Conservation (phyloP, 2,113 vertebrate genomes). For the human region GRCh38 chr19:1089001-1089500, state of each 20-base stretch:
- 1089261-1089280: background rate
- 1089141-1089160: background rate
- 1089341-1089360: background rate
- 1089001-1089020: background rate
- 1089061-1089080: background rate
- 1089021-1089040: background rate
- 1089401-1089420: too few species aligned
- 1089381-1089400: too few species aligned
- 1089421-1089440: too few species aligned
- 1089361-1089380: background rate
- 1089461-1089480: background rate
- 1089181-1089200: rapidly evolving
- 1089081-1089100: background rate
- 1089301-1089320: background rate
- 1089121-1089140: background rate
- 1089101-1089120: background rate
- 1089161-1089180: background rate
- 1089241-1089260: background rate
- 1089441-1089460: too few species aligned
- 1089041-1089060: background rate
- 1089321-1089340: background rate
- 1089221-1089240: rapidly evolving
- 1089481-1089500: constrained; percentile 91
- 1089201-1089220: background rate
- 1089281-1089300: background rate